Base-by-base conservation (phyloP, 2,888 invertebrate genomes). In the Beris morrisii region DNA sequence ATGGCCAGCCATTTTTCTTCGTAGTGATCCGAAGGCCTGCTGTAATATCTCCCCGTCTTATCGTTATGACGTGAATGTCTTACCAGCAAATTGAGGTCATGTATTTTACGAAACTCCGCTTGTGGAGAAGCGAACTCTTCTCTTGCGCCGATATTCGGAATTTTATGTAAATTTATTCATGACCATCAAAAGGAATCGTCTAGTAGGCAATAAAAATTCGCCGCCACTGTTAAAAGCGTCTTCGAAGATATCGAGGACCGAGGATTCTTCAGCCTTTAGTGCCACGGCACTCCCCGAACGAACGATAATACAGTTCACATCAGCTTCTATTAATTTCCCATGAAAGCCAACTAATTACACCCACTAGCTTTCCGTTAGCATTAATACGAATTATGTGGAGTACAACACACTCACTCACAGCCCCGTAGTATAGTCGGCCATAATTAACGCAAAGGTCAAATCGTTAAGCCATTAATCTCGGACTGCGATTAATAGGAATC, bases 121-220 rank as follows among this genome's bases (percentile, higher is more conserved):
- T 31, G 9, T 44, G 44, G 44, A 44, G 44, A 46, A 4, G 22
- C 22, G 22, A 22, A 22, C 22, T 22, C 22, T 22, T 22, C 22
- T 55, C 44, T 64, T 50, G 45, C 64, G 11, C 15, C 44, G 44
- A 22, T 64, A 50, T 61, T 43, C 30, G 15, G 52, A 64, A 64
- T 55, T 64, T 64, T 32, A 64, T 64, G 64, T 55, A 64, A 64
- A 64, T 64, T 64, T 64, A 64, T 64, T 64, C 64, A 64, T 64
- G 64, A 45, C 64, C 64, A 54, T 43, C 55, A 54, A 43, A 63
- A 50, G 53, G 32, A 64, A 55, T 64, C 52, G 64, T 54, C 46
- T 53, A 54, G 64, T 31, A 12, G 53, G 54, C 54, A 53, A 64
- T 64, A 64, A 64, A 59, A 64, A 64, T 44, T 54, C 30, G 38